phyloP scores from a whole-genome alignment of 2,797 vertebrate species.

The Sphaeramia orbicularis region DNA sequence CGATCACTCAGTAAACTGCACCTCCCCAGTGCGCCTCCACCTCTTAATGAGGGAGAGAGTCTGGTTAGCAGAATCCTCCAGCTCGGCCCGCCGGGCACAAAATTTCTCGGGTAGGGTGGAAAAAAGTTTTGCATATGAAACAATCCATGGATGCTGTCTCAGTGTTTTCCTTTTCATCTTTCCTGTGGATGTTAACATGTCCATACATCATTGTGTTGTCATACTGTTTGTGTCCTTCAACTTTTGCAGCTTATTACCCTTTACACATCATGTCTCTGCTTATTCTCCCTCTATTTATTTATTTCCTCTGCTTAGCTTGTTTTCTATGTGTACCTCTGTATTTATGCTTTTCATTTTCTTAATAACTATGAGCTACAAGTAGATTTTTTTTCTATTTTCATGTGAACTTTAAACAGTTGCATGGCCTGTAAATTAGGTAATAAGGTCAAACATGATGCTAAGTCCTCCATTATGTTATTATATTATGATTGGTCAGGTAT shows the following conservation, averaged over 20 bases:
- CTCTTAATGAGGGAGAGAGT: conserved; percentile 99
- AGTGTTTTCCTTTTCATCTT: conserved; percentile 65
- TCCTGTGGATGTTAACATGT: conserved; percentile 39
- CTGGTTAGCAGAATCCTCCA: conserved; percentile 99
- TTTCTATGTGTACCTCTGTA: conserved; percentile 28
- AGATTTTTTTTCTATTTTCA: conserved; percentile 5
- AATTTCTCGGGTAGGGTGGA: conserved; percentile 97
- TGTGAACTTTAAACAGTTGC: conserved; percentile 58
- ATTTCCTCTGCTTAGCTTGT: conserved; percentile 36
- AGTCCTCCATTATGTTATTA: background rate
- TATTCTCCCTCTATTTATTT: conserved; percentile 8
- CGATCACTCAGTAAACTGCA: conserved; percentile 96
- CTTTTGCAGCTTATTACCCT: conserved; percentile 60
- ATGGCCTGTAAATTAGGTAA: conserved; percentile 16
- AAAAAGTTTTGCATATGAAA: conserved; percentile 84
- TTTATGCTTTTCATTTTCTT: conserved; percentile 36
- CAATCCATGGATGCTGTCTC: conserved; percentile 91
- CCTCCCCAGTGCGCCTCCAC: conserved; percentile 98
- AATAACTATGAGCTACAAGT: conserved; percentile 5
- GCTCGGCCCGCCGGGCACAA: conserved; percentile 99
- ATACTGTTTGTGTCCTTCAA: conserved; percentile 40
- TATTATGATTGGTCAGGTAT: background rate
- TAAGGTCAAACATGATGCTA: background rate
- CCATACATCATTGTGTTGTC: conserved; percentile 67
- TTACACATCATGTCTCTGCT: conserved; percentile 67